Percentiles rank a stretch among this genome's conserved stretches.
phyloP scores from a whole-genome alignment of 2,888 invertebrate species.

The Synanthedon vespiformis region DNA sequence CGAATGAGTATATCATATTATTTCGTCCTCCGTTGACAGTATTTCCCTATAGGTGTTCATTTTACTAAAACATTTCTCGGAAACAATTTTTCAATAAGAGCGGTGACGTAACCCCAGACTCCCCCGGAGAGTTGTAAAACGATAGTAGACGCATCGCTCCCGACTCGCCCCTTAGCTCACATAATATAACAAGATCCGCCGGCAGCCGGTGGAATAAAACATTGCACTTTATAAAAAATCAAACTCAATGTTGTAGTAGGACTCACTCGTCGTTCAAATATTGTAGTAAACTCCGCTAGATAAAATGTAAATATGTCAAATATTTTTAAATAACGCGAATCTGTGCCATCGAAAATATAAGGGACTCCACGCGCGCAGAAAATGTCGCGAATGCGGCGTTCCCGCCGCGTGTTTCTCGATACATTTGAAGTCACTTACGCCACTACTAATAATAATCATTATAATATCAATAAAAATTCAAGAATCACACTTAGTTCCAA shows the following conservation, averaged over 20 bases:
- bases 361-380: slow-evolving; percentile 65
- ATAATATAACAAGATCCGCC: slow-evolving; percentile 60
- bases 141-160: slow-evolving; percentile 29
- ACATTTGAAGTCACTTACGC: slow-evolving; percentile 62
- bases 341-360: slow-evolving; percentile 67
- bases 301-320: slow-evolving; percentile 71
- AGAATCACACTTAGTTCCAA: slow-evolving; percentile 82
- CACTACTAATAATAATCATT: slow-evolving; percentile 70
- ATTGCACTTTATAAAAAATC: slow-evolving; percentile 67
- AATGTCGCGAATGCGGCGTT: slow-evolving; percentile 22
- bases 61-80: not conserved
- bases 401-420: slow-evolving; percentile 36
- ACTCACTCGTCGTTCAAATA: slow-evolving; percentile 68
- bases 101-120: slow-evolving; percentile 24
- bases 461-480: slow-evolving; percentile 73
- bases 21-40: not conserved
- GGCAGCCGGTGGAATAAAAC: slow-evolving; percentile 68
- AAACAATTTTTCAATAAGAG: slow-evolving; percentile 13
- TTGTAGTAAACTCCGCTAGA: slow-evolving; percentile 69
- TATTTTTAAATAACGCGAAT: slow-evolving; percentile 64
- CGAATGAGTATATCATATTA: not conserved
- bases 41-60: not conserved
- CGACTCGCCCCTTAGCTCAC: slow-evolving; percentile 52
- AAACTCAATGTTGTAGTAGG: slow-evolving; percentile 71
- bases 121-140: slow-evolving; percentile 26